These are phyloP conservation scores for Bedellia somnulentella DNA, from an alignment of 2,888 invertebrate genomes.

Conservation along the genomic window DNA sequence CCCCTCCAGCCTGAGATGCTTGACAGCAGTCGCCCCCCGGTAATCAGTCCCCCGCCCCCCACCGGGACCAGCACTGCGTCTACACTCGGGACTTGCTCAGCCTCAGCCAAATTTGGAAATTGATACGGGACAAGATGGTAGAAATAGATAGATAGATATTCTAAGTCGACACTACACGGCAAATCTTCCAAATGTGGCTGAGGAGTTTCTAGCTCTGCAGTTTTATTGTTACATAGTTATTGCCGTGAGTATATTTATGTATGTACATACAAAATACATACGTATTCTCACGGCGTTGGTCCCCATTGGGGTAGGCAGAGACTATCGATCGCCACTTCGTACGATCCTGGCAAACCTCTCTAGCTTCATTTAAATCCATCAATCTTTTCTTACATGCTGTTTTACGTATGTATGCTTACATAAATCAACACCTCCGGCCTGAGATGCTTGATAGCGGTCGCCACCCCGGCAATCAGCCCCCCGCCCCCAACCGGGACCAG, in stretches of 20 bases:
- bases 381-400: too few relatives aligned
- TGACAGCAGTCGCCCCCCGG: constrained; percentile 87
- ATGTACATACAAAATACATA: too few relatives aligned
- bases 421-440: constrained; percentile 82
- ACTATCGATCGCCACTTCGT: too few relatives aligned
- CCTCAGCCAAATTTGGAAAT: too few relatives aligned
- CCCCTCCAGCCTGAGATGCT: constrained; percentile 79
- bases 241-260: too few relatives aligned
- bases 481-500: constrained; percentile 94
- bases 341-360: too few relatives aligned
- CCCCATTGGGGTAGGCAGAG: too few relatives aligned
- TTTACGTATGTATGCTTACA: too few relatives aligned
- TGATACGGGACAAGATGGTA: too few relatives aligned
- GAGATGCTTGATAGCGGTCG: constrained; percentile 85
- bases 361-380: too few relatives aligned
- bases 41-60: constrained; percentile 92
- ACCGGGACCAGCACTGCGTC: constrained; percentile 92
- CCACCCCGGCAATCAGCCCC: constrained; percentile 88
- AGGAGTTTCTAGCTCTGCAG: background rate
- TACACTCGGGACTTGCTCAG: constrained; percentile 85
- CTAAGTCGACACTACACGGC: background rate
- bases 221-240: background rate
- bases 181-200: background rate
- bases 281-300: too few relatives aligned
- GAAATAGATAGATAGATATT: background rate